Percentiles rank a stretch among this genome's conserved stretches.
These are phyloP conservation scores for Rhopalosiphum padi DNA, from an alignment of 1,140 invertebrate species.

Conservation along the genomic window DNA sequence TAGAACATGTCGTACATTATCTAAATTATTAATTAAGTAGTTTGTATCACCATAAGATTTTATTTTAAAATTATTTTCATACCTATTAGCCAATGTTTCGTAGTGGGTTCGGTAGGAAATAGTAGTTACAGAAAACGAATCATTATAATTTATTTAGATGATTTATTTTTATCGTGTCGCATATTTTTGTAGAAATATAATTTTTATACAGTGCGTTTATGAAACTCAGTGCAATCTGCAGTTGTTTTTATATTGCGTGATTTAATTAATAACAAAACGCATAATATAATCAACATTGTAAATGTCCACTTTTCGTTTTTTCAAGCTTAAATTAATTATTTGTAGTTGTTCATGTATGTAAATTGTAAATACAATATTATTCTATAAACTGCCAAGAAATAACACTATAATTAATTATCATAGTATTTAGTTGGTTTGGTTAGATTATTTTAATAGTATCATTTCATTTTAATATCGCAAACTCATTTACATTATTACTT, in stretches of 20 bases:
- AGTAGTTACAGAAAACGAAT: neutral
- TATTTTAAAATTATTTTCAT: constrained; percentile 1
- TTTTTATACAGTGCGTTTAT: neutral
- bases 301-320: neutral
- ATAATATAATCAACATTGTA: neutral
- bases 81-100: neutral
- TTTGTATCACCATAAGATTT: neutral
- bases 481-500: neutral
- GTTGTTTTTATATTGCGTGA: neutral
- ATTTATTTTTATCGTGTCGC: neutral
- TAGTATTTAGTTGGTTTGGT: neutral
- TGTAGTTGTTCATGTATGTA: neutral
- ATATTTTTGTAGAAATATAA: neutral
- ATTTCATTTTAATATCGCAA: neutral
- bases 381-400: neutral
- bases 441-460: neutral
- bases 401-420: neutral
- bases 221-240: neutral
- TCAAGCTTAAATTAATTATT: neutral
- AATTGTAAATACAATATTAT: neutral
- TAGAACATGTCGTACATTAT: neutral
- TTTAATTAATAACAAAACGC: neutral
- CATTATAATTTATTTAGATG: neutral
- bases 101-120: neutral
- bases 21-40: neutral